Conservation (phyloP, 2,888 invertebrate genomes). For the Sminthurinus aureus region DNA sequence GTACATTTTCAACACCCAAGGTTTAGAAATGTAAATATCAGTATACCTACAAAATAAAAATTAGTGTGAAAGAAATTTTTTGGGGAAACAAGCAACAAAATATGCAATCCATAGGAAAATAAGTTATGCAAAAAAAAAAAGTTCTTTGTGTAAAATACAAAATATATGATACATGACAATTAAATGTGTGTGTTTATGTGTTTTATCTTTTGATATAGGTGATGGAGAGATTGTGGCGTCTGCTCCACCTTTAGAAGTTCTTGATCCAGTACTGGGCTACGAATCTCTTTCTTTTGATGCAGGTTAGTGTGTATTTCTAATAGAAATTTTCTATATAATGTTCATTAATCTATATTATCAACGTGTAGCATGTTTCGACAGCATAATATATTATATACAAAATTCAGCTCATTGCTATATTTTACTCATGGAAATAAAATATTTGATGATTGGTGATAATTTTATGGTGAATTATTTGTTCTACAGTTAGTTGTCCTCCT, state of each 20-base stretch:
- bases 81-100: too few species aligned
- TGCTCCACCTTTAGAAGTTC: slow-evolving; percentile 64
- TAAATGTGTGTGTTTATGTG: slow-evolving; percentile 25
- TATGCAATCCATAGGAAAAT: too few species aligned
- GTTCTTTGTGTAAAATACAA: not conserved
- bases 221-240: slow-evolving; percentile 61
- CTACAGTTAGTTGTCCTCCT: slow-evolving; percentile 59
- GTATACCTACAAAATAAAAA: not conserved
- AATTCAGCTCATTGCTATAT: too few species aligned
- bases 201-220: too few species aligned
- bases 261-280: slow-evolving; percentile 65
- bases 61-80: too few species aligned
- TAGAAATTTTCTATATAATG: not conserved
- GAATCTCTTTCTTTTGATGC: slow-evolving; percentile 64
- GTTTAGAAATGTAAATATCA: too few species aligned
- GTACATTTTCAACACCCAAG: too few species aligned
- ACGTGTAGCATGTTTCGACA: not conserved
- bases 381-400: not conserved
- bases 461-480: too few species aligned
- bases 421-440: too few species aligned
- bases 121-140: too few species aligned
- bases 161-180: not conserved
- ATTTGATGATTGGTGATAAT: too few species aligned
- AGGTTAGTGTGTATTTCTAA: slow-evolving; percentile 62
- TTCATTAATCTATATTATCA: not conserved